Conservation (phyloP, 2,797 vertebrate species). For the Eulemur albifrons region DNA sequence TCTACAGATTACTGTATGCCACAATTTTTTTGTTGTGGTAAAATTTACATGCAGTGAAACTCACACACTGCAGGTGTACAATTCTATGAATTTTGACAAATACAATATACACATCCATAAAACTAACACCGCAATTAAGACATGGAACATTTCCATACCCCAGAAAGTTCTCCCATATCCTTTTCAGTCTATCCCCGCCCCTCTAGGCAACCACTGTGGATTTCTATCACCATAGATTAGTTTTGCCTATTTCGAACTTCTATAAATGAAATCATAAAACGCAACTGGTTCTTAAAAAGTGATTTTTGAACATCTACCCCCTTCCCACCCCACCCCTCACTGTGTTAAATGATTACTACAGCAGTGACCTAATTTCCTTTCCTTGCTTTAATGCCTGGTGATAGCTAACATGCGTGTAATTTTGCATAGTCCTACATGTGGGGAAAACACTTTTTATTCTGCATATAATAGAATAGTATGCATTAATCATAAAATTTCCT, state of each 20-base stretch:
- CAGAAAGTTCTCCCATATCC: background rate
- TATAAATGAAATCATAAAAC: background rate
- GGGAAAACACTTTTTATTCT: conserved; percentile 20
- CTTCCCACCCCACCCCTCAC: background rate
- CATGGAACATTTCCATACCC: background rate
- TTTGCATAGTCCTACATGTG: background rate
- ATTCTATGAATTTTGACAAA: background rate
- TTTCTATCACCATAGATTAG: background rate
- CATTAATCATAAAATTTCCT: conserved; percentile 26
- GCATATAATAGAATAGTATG: background rate
- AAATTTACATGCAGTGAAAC: background rate
- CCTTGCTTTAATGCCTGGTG: background rate
- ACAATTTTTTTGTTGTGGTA: background rate
- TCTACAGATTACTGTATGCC: background rate
- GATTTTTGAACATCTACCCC: background rate
- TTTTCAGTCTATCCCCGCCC: background rate
- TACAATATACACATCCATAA: background rate
- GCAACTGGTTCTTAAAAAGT: background rate
- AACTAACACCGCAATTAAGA: background rate
- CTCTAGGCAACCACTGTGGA: background rate
- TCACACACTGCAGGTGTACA: background rate
- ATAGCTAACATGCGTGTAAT: background rate
- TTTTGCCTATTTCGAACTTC: background rate
- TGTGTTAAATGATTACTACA: background rate
- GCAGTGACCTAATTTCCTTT: background rate